Evolutionary conservation across 2,113 vertebrate genomes (phyloP), one percentile per base, ranked within the genome.

Genomic region (Conger conger): DNA sequence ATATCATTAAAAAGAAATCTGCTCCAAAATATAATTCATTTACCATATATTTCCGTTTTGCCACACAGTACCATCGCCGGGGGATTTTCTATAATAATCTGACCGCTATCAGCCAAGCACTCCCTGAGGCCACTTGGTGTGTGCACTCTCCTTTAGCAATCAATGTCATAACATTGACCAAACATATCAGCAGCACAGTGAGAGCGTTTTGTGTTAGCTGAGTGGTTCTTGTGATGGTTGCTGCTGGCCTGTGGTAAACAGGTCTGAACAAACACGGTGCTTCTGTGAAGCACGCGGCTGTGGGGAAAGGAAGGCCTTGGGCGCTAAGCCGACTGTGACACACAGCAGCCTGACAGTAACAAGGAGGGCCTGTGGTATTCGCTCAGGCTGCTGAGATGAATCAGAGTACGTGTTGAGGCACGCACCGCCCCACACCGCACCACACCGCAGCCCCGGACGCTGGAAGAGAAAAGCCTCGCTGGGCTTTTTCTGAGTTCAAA

Each of bases 401-500:
- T 84, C 73, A 84, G 6, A 50, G 45, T 37, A 78, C 76, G 27
- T 54, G 73, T 7, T 78, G 18, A 50, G 73, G 50, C 42, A 84
- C 35, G 40, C 42, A 77, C n/a, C 38, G 40, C 30, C 23, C 40
- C 45, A 45, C 18, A 5, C 82, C 17, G 30, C 23, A 20, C 42
- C 50, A 53, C 11, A 4, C 82, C 17, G 30, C 23, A 35, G 38
- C 73, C 20, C 18, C 36, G 15, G 40, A 53, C 3, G 3, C 13
- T 76, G 15, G 33, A 83, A 68, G 38, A 45, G 37, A 76, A 57
- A 57, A 57, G n/a, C 23, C 20, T 27, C 27, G 6, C 20, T 9
- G 0, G 54, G 54, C 36, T 83, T 77, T 38, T 68, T 23, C 27
- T 17, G n/a, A 68, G 38, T 7, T 77, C n/a, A n/a, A n/a, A n/a